Base-by-base conservation (phyloP, 2,888 invertebrate species). In the Yponomeuta malinellus region DNA sequence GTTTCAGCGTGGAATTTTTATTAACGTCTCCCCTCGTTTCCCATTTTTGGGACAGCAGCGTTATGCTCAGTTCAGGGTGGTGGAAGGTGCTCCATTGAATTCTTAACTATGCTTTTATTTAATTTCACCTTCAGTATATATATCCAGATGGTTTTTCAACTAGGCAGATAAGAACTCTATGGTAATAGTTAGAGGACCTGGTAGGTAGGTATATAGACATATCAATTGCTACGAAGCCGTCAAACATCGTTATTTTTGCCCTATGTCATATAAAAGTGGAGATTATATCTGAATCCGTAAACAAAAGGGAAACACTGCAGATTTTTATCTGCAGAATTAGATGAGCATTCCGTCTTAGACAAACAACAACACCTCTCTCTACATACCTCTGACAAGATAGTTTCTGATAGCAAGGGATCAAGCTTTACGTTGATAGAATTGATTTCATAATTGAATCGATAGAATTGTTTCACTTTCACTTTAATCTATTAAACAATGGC, bases 1-100 rank as follows among this genome's bases (percentile, higher is more conserved):
- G 90, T 91, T 91, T 89, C 90, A 88, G 88, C 83, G 84, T 83
- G 90, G 91, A 91, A 91, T 91, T 91, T 92, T 91, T 91, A 91
- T 91, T 90, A 89, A 88, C 86, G 89, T 88, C 87, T 88, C 88
- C 89, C 89, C 89, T 88, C 83, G 84, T 84, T 89, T 88, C 88
- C 82, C 85, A 88, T 89, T 88, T 84, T 85, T 83, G 78, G 83
- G 83, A 81, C 82, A 71, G 72, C 73, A 72, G 6, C 48, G 43
- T 2, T 59, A 59, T 59, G 15, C 15, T 59, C 52, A 59, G 63
- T 2, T 63, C 63, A n/a, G 23, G 15, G 63, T 29, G 8, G 63
- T n/a, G 4, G 31, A 29, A 23, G 65, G 31, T 31, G 65, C 31
- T 29, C 65, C 10, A 12, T 31, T 23, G 65, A 65, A 65, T 65